A percentile compares a stretch with the other conserved stretches of the same genome.
These are phyloP conservation scores for Pampusana beccarii DNA, from an alignment of 2,113 vertebrate species.

Conservation along the genomic window DNA sequence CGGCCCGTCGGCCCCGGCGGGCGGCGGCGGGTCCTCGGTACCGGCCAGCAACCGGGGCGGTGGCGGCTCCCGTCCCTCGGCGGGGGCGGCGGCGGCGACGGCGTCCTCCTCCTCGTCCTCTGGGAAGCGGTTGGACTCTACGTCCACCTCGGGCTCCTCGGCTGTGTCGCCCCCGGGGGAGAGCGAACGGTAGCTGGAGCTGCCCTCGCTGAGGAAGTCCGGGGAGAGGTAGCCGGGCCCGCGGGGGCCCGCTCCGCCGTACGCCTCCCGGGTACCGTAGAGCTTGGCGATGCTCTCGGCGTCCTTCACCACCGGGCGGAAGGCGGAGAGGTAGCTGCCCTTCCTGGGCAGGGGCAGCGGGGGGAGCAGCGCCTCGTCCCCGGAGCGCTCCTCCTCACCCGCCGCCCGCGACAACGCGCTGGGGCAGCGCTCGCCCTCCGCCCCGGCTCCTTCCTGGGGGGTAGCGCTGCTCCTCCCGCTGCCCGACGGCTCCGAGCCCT, in stretches of 20 bases:
- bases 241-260: slow-evolving; percentile 54
- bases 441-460: slow-evolving; percentile 75
- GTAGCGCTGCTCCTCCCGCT: slow-evolving; percentile 79
- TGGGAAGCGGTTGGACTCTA: slow-evolving; percentile 87
- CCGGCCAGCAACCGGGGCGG: slow-evolving; percentile 58
- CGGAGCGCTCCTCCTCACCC: slow-evolving; percentile 79
- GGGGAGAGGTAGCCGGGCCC: slow-evolving; percentile 86
- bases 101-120: slow-evolving; percentile 73
- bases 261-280: slow-evolving; percentile 87
- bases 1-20: slow-evolving; percentile 37
- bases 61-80: slow-evolving; percentile 7
- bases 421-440: slow-evolving; percentile 72
- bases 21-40: slow-evolving; percentile 61
- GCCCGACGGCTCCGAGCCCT: slow-evolving; percentile 52
- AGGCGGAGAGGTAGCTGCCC: slow-evolving; percentile 91
- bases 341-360: slow-evolving; percentile 84
- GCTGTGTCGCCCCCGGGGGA: slow-evolving; percentile 89
- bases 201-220: slow-evolving; percentile 91
- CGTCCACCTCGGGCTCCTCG: slow-evolving; percentile 92
- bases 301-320: slow-evolving; percentile 93
- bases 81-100: background rate
- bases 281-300: slow-evolving; percentile 93
- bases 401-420: slow-evolving; percentile 65
- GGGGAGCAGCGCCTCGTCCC: slow-evolving; percentile 80
- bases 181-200: slow-evolving; percentile 89